Percentiles rank a stretch among this genome's conserved stretches.
These are phyloP conservation scores for Gadopsis marmoratus DNA, from an alignment of 2,797 vertebrate genomes.

Conservation along the genomic window DNA sequence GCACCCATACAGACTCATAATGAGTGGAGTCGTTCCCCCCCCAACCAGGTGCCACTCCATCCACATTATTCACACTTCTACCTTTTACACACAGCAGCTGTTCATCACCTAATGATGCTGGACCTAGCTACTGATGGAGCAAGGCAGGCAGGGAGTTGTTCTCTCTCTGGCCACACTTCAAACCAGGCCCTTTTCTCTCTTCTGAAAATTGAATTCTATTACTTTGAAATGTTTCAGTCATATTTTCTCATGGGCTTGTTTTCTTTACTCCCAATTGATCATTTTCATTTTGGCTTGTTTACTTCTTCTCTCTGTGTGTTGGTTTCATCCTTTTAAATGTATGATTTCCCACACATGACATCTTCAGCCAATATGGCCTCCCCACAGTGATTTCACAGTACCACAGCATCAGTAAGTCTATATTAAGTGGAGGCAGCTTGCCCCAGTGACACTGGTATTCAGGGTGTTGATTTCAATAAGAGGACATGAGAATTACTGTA, in stretches of 20 bases:
- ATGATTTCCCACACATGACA: neutral
- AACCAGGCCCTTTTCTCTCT: slow-evolving; percentile 26
- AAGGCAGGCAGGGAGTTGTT: slow-evolving; percentile 47
- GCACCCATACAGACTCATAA: slow-evolving; percentile 72
- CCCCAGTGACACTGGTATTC: slow-evolving; percentile 28
- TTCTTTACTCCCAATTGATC: neutral
- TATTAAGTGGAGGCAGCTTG: neutral
- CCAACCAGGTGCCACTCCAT: slow-evolving; percentile 78
- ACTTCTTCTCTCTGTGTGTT: slow-evolving; percentile 7
- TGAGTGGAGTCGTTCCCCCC: slow-evolving; percentile 69
- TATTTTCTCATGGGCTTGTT: slow-evolving; percentile 11
- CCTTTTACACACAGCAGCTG: slow-evolving; percentile 82
- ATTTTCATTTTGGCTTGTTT: slow-evolving; percentile 14
- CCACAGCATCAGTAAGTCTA: neutral
- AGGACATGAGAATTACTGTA: slow-evolving; percentile 49
- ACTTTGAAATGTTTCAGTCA: slow-evolving; percentile 36
- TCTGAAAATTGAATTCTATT: slow-evolving; percentile 44
- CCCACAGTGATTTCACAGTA: neutral
- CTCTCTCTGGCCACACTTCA: slow-evolving; percentile 55
- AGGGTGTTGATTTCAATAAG: slow-evolving; percentile 58
- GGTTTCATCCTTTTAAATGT: slow-evolving; percentile 13
- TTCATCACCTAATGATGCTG: slow-evolving; percentile 80
- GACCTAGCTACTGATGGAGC: slow-evolving; percentile 58
- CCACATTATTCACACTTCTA: slow-evolving; percentile 82
- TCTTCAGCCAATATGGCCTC: slow-evolving; percentile 9